Conservation (phyloP, 1,140 invertebrate species). For the Drosophila nikananu region DNA sequence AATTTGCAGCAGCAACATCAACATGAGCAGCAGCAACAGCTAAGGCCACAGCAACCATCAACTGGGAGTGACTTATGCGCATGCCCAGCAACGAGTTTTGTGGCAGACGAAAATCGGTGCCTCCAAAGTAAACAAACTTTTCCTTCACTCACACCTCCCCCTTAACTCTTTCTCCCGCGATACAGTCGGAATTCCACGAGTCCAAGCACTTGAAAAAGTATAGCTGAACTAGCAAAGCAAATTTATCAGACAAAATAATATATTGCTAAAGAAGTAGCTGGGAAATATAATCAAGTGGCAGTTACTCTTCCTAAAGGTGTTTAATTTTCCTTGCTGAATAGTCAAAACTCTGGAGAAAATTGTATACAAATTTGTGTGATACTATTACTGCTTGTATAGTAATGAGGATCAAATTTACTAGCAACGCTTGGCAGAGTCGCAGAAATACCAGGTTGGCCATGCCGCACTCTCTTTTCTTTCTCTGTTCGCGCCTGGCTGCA, state of each 20-base stretch:
- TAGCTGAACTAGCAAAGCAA: background rate
- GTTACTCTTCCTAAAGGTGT: background rate
- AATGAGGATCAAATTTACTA: background rate
- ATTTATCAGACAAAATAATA: background rate
- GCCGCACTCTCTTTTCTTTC: constrained; percentile 25
- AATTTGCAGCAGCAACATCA: constrained; percentile 58
- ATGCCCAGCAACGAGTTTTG: constrained; percentile 67
- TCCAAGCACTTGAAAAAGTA: background rate
- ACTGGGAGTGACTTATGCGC: constrained; percentile 72
- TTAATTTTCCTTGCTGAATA: background rate
- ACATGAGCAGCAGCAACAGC: constrained; percentile 11
- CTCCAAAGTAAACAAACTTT: constrained; percentile 75
- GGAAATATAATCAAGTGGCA: background rate
- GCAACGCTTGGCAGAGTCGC: background rate
- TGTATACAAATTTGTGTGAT: background rate
- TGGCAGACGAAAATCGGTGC: constrained; percentile 50
- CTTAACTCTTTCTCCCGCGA: constrained; percentile 8
- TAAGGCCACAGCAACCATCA: constrained; percentile 18
- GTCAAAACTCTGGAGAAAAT: background rate
- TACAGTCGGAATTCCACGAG: background rate
- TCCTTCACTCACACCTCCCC: constrained; percentile 16
- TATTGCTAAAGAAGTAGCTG: too few relatives aligned
- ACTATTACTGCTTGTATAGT: background rate
- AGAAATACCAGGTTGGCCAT: background rate
- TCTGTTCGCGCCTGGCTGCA: constrained; percentile 34